Conservation (phyloP, 2,888 invertebrate genomes). For the Orchesellides sinensis region DNA sequence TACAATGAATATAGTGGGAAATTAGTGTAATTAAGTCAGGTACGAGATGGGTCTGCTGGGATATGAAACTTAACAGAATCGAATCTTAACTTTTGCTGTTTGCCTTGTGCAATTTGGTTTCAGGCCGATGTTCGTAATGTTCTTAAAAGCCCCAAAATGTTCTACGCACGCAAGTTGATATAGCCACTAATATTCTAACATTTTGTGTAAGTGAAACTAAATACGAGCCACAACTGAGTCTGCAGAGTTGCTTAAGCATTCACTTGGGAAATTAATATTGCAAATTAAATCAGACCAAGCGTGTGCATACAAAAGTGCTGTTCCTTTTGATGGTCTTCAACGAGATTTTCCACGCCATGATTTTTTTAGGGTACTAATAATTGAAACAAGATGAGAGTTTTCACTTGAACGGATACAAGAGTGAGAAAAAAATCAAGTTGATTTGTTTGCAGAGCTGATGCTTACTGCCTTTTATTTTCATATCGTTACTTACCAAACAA, state of each 20-base stretch:
- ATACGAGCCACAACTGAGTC: too few relatives aligned
- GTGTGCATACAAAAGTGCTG: neutral
- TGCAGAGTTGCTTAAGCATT: neutral
- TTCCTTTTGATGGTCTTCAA: neutral
- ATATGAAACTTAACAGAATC: neutral
- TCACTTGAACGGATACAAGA: neutral
- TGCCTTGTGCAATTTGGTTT: too few relatives aligned
- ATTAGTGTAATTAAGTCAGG: conserved; percentile 1
- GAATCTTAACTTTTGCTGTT: too few relatives aligned
- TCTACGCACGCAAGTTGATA: too few relatives aligned
- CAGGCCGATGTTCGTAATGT: too few relatives aligned
- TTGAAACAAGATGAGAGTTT: neutral
- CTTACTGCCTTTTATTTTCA: too few relatives aligned
- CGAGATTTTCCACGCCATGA: neutral
- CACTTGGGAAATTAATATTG: conserved; percentile 19
- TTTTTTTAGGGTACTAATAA: neutral
- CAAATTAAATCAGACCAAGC: neutral
- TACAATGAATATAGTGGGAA: neutral
- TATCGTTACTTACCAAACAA: neutral
- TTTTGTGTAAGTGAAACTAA: too few relatives aligned
- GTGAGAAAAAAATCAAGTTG: conserved; percentile 3
- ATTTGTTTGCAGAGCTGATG: conserved; percentile 4
- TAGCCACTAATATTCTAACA: too few relatives aligned
- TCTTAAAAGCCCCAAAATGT: too few relatives aligned
- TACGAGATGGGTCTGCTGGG: neutral